Conservation (phyloP, 2,888 invertebrate species). For the Ectemnius continuus region DNA sequence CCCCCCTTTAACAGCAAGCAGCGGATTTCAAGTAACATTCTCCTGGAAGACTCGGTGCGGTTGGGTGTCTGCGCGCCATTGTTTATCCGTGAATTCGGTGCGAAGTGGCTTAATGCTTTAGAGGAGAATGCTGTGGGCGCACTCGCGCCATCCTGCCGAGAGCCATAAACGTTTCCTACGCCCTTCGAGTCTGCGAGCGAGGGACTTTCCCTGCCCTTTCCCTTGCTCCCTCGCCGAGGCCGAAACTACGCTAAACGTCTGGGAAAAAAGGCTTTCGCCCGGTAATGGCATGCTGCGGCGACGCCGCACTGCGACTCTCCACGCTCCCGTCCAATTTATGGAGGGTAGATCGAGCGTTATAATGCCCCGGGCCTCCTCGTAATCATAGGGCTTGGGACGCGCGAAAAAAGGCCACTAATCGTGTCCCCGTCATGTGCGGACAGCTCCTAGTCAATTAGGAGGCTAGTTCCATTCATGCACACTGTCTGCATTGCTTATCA, state of each 20-base stretch:
- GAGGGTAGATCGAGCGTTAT: slow-evolving; percentile 37
- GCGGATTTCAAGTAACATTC: neutral
- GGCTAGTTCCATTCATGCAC: neutral
- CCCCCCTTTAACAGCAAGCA: neutral
- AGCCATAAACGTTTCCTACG: slow-evolving; percentile 10
- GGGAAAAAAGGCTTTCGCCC: slow-evolving; percentile 6
- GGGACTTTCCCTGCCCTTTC: neutral
- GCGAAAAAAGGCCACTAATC: slow-evolving; percentile 40
- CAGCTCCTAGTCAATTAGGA: neutral
- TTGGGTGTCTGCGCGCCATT: slow-evolving; percentile 3
- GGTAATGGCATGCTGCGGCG: slow-evolving; percentile 33
- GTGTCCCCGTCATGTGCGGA: slow-evolving; percentile 22
- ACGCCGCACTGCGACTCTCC: slow-evolving; percentile 12
- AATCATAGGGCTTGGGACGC: slow-evolving; percentile 41
- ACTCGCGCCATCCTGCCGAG: neutral
- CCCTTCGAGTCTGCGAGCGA: neutral
- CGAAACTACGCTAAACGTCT: neutral
- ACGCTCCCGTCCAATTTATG: slow-evolving; percentile 40
- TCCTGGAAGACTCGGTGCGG: neutral
- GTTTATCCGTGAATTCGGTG: slow-evolving; percentile 32
- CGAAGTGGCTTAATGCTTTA: slow-evolving; percentile 38
- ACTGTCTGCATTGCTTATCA: slow-evolving; percentile 3
- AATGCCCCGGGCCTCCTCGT: slow-evolving; percentile 33
- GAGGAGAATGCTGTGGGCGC: slow-evolving; percentile 13
- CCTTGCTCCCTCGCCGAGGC: neutral